phyloP scores from a whole-genome alignment of 2,113 vertebrate genomes.

The Neotoma lepida region DNA sequence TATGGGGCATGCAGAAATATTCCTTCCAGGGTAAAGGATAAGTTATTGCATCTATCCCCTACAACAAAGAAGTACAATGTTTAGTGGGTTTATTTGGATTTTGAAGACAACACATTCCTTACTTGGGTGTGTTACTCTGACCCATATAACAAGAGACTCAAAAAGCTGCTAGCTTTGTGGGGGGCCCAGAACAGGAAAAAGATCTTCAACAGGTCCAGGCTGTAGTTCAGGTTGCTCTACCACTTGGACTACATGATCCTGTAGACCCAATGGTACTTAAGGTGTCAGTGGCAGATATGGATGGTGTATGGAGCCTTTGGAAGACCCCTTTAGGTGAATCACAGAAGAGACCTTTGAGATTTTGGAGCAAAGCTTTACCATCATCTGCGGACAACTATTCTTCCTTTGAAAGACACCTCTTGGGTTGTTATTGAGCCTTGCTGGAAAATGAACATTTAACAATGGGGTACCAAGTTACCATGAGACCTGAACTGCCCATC shows the following conservation, averaged over 20 bases:
- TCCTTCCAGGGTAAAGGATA: neutral
- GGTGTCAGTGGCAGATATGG: neutral
- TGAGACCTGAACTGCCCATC: neutral
- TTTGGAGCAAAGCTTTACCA: neutral
- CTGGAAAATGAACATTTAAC: neutral
- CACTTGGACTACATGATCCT: neutral
- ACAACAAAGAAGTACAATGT: neutral
- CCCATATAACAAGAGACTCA: neutral
- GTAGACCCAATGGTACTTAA: neutral
- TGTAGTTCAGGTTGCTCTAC: neutral
- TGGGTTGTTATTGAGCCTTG: neutral
- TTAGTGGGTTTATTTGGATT: neutral
- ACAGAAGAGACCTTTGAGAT: neutral
- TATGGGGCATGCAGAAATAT: neutral
- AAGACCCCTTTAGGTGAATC: neutral
- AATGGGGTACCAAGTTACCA: neutral
- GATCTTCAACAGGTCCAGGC: neutral
- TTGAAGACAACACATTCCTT: neutral
- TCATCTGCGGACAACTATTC: neutral
- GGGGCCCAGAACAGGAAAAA: neutral
- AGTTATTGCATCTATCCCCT: neutral
- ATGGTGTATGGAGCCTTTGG: neutral
- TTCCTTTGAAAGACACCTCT: neutral
- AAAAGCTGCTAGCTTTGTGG: neutral
- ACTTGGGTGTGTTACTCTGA: neutral